Percentiles rank a stretch among this genome's conserved stretches.
Conservation (phyloP, 2,888 invertebrate species). For the Abrostola triplasia region DNA sequence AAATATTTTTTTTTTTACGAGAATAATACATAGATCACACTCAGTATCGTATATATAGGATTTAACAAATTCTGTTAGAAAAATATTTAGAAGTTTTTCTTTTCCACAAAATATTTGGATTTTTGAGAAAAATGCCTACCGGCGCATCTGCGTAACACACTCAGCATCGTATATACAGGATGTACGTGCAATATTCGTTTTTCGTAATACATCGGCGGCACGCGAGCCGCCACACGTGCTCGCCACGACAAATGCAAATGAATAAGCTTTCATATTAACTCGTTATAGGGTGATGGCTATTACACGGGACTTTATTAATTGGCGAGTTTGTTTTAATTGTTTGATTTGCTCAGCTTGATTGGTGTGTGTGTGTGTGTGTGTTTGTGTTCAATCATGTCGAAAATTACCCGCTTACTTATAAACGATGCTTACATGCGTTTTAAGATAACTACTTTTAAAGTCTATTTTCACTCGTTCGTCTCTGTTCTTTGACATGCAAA, state of each 20-base stretch:
- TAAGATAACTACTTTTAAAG: too few species aligned
- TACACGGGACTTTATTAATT: constrained; percentile 45
- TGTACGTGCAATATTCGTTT: constrained; percentile 67
- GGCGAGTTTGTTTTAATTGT: constrained; percentile 21
- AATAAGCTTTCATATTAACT: constrained; percentile 80
- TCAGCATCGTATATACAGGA: constrained; percentile 63
- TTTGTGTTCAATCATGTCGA: background rate
- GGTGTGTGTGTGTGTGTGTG: constrained; percentile 3
- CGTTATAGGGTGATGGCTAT: constrained; percentile 71
- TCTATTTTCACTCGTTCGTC: too few species aligned
- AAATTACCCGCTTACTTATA: too few species aligned
- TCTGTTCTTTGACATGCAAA: too few species aligned
- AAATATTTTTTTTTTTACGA: background rate
- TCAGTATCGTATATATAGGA: constrained; percentile 63
- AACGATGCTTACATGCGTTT: too few species aligned
- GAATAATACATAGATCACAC: constrained; percentile 45
- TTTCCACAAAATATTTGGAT: background rate
- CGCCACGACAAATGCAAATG: constrained; percentile 86
- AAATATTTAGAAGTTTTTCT: background rate
- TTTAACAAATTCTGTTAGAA: constrained; percentile 43
- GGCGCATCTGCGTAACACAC: constrained; percentile 49
- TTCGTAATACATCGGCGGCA: constrained; percentile 79
- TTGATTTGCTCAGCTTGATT: constrained; percentile 23
- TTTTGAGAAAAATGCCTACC: constrained; percentile 41
- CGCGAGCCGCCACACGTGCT: constrained; percentile 81